Conservation (phyloP, 2,797 vertebrate genomes). For the Falco naumanni region DNA sequence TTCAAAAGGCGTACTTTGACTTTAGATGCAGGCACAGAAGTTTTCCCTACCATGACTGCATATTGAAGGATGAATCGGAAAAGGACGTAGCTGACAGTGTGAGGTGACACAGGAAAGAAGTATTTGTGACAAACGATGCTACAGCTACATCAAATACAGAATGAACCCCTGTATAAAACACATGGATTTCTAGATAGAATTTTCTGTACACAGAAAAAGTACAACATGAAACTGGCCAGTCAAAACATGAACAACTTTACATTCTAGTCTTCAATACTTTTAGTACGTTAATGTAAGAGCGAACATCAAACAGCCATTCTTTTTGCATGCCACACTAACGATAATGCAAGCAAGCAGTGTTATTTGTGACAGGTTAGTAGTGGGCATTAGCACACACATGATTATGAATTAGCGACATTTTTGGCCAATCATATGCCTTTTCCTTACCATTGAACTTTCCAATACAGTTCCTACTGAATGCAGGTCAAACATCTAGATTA, state of each 20-base stretch:
- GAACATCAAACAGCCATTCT: slow-evolving; percentile 42
- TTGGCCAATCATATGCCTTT: slow-evolving; percentile 85
- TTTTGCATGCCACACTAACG: slow-evolving; percentile 73
- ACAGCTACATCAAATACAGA: background rate
- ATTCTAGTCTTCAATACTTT: background rate
- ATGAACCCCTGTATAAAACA: no score
- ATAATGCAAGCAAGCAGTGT: slow-evolving; percentile 72
- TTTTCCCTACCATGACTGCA: background rate
- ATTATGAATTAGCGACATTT: slow-evolving; percentile 67
- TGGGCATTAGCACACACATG: slow-evolving; percentile 71
- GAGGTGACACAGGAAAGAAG: background rate
- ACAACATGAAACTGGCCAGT: background rate
- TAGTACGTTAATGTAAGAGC: slow-evolving; percentile 39
- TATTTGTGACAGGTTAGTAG: slow-evolving; percentile 73
- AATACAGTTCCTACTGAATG: slow-evolving; percentile 89
- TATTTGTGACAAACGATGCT: background rate
- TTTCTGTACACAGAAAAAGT: fast-evolving
- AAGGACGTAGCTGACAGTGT: background rate
- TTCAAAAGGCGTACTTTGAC: background rate
- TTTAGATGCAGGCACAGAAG: background rate
- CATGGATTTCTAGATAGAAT: background rate
- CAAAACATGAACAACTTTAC: background rate
- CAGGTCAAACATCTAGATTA: slow-evolving; percentile 97
- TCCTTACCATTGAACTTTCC: slow-evolving; percentile 93
- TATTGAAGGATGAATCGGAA: background rate